These are phyloP conservation scores for Chrysomela aeneicollis DNA, from an alignment of 2,888 invertebrate species.

Conservation along the genomic window DNA sequence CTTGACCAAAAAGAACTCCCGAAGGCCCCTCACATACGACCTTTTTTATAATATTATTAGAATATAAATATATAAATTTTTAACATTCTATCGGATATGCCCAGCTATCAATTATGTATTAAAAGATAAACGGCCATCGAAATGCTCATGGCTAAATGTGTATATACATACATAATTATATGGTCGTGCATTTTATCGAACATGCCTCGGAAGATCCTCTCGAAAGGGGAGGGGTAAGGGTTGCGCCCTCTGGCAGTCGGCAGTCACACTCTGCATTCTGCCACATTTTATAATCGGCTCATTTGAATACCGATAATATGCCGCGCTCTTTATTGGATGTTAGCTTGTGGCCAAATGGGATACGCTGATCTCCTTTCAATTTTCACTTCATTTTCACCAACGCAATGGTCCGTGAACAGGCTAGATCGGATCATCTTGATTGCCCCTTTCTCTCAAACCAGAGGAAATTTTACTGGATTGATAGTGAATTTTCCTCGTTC, in stretches of 20 bases:
- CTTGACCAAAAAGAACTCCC: constrained; percentile 47
- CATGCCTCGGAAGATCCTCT: constrained; percentile 50
- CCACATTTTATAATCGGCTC: constrained; percentile 57
- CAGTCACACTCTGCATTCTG: constrained; percentile 57
- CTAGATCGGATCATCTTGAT: not conserved
- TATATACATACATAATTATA: constrained; percentile 64
- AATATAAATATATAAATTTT: constrained; percentile 57
- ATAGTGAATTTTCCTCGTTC: too few relatives aligned
- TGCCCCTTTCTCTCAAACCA: too few relatives aligned
- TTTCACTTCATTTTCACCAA: not conserved
- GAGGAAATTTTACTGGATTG: too few relatives aligned
- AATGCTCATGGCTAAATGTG: constrained; percentile 63
- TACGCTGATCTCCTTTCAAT: constrained; percentile 24
- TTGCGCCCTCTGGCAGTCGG: constrained; percentile 51
- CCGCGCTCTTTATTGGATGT: constrained; percentile 45
- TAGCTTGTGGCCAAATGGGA: constrained; percentile 46
- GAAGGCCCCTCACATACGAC: constrained; percentile 34
- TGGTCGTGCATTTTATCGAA: constrained; percentile 59
- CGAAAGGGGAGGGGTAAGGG: constrained; percentile 34
- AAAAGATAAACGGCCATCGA: constrained; percentile 62
- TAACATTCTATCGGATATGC: constrained; percentile 61
- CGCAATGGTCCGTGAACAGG: not conserved
- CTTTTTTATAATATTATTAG: constrained; percentile 37
- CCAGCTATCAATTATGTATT: constrained; percentile 63
- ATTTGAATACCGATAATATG: constrained; percentile 55